A percentile compares a stretch with the other conserved stretches of the same genome.
Conservation (phyloP, 2,888 invertebrate genomes). For the Gerosis bhagava region DNA sequence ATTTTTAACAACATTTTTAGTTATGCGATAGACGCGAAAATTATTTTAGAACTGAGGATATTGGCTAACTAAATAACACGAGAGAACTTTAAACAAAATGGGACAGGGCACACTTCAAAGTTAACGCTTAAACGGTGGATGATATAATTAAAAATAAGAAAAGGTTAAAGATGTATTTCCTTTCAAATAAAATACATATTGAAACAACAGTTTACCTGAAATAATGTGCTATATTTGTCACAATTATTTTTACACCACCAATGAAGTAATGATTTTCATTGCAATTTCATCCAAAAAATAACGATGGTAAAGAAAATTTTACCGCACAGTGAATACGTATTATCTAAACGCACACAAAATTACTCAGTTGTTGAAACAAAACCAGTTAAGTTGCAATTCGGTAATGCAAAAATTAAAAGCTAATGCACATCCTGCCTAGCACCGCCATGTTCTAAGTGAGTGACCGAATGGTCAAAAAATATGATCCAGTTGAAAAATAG, state of each 20-base stretch:
- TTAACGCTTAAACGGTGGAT: constrained; percentile 33
- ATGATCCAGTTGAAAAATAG: too few relatives aligned
- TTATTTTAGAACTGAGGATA: constrained; percentile 11
- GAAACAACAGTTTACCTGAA: constrained; percentile 71
- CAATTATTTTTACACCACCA: constrained; percentile 81
- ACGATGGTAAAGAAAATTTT: constrained; percentile 7
- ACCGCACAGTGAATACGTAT: constrained; percentile 1
- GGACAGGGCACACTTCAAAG: constrained; percentile 32
- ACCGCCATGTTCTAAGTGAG: constrained; percentile 73
- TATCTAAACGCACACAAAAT: constrained; percentile 15
- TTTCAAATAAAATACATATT: constrained; percentile 33
- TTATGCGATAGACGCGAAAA: not conserved
- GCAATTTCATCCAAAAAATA: constrained; percentile 58
- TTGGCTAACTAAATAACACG: constrained; percentile 19
- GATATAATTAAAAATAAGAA: constrained; percentile 28
- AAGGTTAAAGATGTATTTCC: constrained; percentile 14
- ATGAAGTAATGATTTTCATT: constrained; percentile 78
- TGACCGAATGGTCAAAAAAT: constrained; percentile 53
- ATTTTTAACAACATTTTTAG: not conserved
- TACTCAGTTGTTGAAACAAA: constrained; percentile 42
- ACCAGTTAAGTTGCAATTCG: constrained; percentile 52
- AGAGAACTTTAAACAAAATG: constrained; percentile 29
- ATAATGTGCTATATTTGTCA: constrained; percentile 71
- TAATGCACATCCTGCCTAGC: constrained; percentile 77
- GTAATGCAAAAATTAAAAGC: constrained; percentile 70